phyloP scores from a whole-genome alignment of 2,888 invertebrate species.

The Cabera pusaria region DNA sequence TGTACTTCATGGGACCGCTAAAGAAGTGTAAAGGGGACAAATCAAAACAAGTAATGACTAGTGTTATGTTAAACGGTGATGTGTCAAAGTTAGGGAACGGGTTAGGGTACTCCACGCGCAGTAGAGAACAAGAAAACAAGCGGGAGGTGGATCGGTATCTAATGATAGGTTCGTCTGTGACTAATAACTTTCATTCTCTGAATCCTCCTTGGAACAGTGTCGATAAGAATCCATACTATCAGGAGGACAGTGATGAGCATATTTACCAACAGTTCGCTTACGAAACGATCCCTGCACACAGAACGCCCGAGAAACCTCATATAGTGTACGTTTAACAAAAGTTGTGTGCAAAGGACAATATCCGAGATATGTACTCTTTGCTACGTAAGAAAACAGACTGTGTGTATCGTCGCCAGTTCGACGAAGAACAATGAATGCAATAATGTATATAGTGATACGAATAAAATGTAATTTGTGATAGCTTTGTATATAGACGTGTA shows the following conservation, averaged over 20 bases:
- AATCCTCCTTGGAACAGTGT: conserved; percentile 80
- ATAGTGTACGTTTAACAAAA: conserved; percentile 84
- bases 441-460: conserved; percentile 81
- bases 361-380: conserved; percentile 60
- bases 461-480: conserved; percentile 81
- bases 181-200: conserved; percentile 77
- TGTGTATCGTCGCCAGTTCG: conserved; percentile 57
- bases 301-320: conserved; percentile 82
- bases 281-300: conserved; percentile 78
- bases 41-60: conserved; percentile 79
- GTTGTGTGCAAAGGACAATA: conserved; percentile 69
- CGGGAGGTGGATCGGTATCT: conserved; percentile 77
- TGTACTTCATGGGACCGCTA: conserved; percentile 78
- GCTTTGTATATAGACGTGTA: conserved; percentile 80
- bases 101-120: conserved; percentile 73
- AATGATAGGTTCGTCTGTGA: conserved; percentile 79
- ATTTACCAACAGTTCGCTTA: conserved; percentile 81
- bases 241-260: conserved; percentile 77
- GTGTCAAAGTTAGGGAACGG: conserved; percentile 78
- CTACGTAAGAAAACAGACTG: conserved; percentile 52
- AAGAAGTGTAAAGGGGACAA: conserved; percentile 80
- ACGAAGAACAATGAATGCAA: conserved; percentile 69
- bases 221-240: conserved; percentile 76
- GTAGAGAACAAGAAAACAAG: conserved; percentile 74
- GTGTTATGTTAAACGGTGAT: conserved; percentile 79